Evolutionary conservation across 2,113 vertebrate species (phyloP).

Genomic region (Microtus pennsylvanicus): DNA sequence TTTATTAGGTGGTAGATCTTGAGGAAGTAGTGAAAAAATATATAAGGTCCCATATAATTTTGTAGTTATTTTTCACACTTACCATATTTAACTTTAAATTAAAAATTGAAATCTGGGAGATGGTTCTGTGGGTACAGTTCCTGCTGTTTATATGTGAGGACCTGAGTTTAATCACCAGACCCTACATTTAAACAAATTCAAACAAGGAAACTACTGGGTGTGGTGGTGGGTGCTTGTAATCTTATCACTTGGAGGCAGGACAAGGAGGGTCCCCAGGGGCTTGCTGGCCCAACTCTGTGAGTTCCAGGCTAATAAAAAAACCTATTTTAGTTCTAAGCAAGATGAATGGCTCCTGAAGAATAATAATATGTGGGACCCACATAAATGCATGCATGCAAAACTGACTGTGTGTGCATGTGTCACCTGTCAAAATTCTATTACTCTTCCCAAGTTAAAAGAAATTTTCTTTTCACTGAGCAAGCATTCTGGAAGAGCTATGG

Average conservation of each 20-base stretch:
- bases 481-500: background rate
- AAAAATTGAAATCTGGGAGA: constrained; percentile 1
- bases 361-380: too few species aligned
- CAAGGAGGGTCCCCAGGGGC: background rate
- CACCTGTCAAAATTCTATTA: constrained; percentile 11
- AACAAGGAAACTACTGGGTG: background rate
- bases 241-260: background rate
- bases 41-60: constrained; percentile 46
- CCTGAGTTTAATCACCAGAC: background rate
- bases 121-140: background rate
- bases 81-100: constrained; percentile 50
- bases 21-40: constrained; percentile 46
- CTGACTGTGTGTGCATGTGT: background rate
- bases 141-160: background rate
- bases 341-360: too few species aligned
- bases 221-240: background rate
- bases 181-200: background rate
- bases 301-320: background rate
- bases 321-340: background rate
- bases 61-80: constrained; percentile 12
- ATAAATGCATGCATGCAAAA: background rate
- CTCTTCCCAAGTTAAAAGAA: background rate
- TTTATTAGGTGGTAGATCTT: constrained; percentile 50
- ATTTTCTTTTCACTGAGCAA: background rate
- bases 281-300: background rate